Conservation (phyloP, 2,888 invertebrate species). For the Lymantria monacha region DNA sequence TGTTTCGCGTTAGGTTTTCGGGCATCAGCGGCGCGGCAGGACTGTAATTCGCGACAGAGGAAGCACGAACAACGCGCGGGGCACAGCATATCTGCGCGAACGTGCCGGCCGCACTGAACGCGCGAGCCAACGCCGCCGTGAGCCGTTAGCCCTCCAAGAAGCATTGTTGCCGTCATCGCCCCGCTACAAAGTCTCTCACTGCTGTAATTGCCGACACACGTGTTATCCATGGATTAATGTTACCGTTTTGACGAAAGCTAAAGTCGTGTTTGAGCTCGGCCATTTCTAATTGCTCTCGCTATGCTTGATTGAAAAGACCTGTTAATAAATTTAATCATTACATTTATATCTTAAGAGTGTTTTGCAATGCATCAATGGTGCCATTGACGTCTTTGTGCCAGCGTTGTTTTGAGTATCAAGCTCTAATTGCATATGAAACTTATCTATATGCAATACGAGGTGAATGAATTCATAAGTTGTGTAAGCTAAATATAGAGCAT, state of each 20-base stretch:
- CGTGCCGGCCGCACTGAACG: conserved; percentile 70
- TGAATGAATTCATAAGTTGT: conserved; percentile 68
- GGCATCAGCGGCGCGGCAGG: conserved; percentile 80
- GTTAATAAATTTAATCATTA: conserved; percentile 22
- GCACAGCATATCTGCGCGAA: conserved; percentile 84
- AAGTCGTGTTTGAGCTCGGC: conserved; percentile 31
- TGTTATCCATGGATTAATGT: conserved; percentile 60
- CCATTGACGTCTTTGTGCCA: conserved; percentile 5
- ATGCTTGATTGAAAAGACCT: conserved; percentile 23
- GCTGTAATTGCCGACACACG: conserved; percentile 45
- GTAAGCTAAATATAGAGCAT: conserved; percentile 67
- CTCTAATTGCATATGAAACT: conserved; percentile 37
- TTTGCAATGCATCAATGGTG: conserved; percentile 37
- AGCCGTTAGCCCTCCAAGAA: conserved; percentile 49
- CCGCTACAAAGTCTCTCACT: conserved; percentile 43
- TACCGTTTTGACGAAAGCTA: conserved; percentile 57
- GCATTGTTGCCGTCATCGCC: conserved; percentile 59
- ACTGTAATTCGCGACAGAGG: conserved; percentile 87
- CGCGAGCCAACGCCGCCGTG: conserved; percentile 42
- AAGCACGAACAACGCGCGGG: conserved; percentile 88
- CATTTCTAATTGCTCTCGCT: conserved; percentile 29
- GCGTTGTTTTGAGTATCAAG: conserved; percentile 26
- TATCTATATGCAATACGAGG: conserved; percentile 51
- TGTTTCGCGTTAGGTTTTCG: conserved; percentile 68
- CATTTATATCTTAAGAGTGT: conserved; percentile 35